Evolutionary conservation across 1,140 invertebrate genomes (phyloP).

Genomic region (Drosophila miranda): DNA sequence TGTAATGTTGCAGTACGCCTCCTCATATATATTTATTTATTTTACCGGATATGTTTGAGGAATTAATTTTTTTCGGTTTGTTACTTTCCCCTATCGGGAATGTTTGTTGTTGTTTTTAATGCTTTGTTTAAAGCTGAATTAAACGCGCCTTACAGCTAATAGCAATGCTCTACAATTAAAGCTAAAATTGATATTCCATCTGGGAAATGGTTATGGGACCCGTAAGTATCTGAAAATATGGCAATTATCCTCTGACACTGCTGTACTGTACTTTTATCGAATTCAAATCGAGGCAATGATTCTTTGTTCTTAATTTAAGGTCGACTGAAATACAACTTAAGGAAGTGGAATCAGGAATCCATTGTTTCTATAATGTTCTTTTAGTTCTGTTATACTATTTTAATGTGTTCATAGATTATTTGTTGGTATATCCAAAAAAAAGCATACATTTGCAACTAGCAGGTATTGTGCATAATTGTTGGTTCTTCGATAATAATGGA

Average conservation of each 20-base stretch:
- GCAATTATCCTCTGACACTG: background rate
- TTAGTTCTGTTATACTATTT: too few relatives aligned
- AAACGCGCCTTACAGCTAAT: slow-evolving; percentile 23
- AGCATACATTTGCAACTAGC: too few relatives aligned
- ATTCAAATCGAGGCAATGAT: too few relatives aligned
- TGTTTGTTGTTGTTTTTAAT: background rate
- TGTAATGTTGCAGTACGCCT: slow-evolving; percentile 2
- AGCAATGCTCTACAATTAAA: slow-evolving; percentile 45
- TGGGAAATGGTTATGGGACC: slow-evolving; percentile 4
- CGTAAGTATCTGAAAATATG: background rate
- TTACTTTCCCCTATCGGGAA: slow-evolving; percentile 3
- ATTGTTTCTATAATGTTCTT: too few relatives aligned
- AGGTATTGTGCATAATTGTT: too few relatives aligned
- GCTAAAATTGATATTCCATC: slow-evolving; percentile 11
- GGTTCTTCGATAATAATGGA: too few relatives aligned
- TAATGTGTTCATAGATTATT: too few relatives aligned
- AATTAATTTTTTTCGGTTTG: slow-evolving; percentile 25
- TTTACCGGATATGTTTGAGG: slow-evolving; percentile 58
- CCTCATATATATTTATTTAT: slow-evolving; percentile 42
- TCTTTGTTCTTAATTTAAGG: too few relatives aligned
- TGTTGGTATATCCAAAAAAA: too few relatives aligned
- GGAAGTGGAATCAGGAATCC: too few relatives aligned
- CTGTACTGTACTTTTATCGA: too few relatives aligned
- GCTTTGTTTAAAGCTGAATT: slow-evolving; percentile 5
- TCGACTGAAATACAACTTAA: too few relatives aligned